A percentile compares a stretch with the other conserved stretches of the same genome.
Conservation (phyloP, 1,140 invertebrate genomes). For the Lutraria rhynchaena region DNA sequence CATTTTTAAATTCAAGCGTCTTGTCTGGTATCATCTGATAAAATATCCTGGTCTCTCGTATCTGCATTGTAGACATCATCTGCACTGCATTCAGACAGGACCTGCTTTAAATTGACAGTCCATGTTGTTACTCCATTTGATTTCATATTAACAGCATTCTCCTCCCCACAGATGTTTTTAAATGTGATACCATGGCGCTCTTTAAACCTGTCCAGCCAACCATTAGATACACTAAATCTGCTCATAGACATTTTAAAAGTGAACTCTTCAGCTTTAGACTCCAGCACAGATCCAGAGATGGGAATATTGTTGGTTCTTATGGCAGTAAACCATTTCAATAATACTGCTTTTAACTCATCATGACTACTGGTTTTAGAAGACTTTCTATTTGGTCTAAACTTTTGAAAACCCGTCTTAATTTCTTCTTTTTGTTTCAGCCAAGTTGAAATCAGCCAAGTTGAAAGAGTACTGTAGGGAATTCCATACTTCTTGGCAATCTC, state of each 20-base stretch:
- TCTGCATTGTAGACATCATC: slow-evolving; percentile 63
- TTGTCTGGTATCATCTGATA: slow-evolving; percentile 58
- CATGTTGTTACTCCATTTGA: not conserved
- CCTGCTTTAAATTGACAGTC: not conserved
- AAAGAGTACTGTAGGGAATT: slow-evolving; percentile 14
- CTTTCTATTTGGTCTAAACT: slow-evolving; percentile 34
- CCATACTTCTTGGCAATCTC: slow-evolving; percentile 14
- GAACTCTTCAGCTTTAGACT: not conserved
- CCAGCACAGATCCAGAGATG: slow-evolving; percentile 1
- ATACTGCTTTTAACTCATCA: slow-evolving; percentile 9
- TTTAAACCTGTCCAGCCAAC: not conserved
- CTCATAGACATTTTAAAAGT: not conserved
- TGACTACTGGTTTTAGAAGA: not conserved
- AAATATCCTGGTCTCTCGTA: slow-evolving; percentile 64
- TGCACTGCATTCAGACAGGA: slow-evolving; percentile 18
- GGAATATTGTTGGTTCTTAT: not conserved
- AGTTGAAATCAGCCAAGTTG: slow-evolving; percentile 38
- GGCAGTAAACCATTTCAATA: slow-evolving; percentile 11
- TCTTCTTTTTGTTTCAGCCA: slow-evolving; percentile 35
- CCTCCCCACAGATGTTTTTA: not conserved
- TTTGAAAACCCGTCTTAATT: slow-evolving; percentile 29
- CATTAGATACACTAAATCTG: not conserved
- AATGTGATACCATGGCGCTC: slow-evolving; percentile 6
- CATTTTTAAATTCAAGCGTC: slow-evolving; percentile 53
- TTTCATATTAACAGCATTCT: not conserved